Base-by-base conservation (phyloP, 2,797 vertebrate genomes). In the Xenops minutus region DNA sequence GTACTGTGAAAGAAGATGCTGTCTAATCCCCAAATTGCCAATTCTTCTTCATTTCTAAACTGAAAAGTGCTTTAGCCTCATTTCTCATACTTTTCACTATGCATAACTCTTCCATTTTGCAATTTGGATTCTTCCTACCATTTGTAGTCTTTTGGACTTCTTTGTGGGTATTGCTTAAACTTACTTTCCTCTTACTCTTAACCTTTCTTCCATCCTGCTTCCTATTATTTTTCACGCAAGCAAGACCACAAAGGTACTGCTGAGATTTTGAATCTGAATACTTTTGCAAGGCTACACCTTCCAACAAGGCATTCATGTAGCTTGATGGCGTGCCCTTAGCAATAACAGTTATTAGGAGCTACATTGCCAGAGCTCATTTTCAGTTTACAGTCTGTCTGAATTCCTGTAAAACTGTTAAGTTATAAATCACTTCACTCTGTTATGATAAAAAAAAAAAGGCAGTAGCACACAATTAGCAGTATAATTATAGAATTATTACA, bases 401-500 rank as follows among this genome's bases (percentile, higher is more conserved):
- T 85, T 81, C 55, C 73, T 79, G 85, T 92, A 94, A 96, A 95
- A 90, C 82, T 92, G 80, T 69, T 76, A 84, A 63, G 48, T 79
- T 92, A 92, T 93, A 96, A 95, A 96, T 93, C 79, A 92, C 66
- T 85, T 89, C 81, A 69, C 59, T 89, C 43, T 76, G 23, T 78
- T 92, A 81, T 86, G 94, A 79, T 78, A 55, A 84, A 85, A 92
- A 77, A 77, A 91, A 93, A 92, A 80, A 73, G 77, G 23, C 21
- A 21, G 83, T 94, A 94, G 93, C 85, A 62, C 29, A 81, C 55
- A 96, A 97, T 97, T 96, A 97, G 76, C 71, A 86, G 88, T 86
- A 85, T 81, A 97, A 96, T 95, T 94, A 94, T 69, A 79, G 93
- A 95, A 96, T 92, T 94, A 94, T 59, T 93, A 79, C 0, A 0